Evolutionary conservation across 2,888 invertebrate genomes (phyloP).

Genomic region (Xestia ashworthii): DNA sequence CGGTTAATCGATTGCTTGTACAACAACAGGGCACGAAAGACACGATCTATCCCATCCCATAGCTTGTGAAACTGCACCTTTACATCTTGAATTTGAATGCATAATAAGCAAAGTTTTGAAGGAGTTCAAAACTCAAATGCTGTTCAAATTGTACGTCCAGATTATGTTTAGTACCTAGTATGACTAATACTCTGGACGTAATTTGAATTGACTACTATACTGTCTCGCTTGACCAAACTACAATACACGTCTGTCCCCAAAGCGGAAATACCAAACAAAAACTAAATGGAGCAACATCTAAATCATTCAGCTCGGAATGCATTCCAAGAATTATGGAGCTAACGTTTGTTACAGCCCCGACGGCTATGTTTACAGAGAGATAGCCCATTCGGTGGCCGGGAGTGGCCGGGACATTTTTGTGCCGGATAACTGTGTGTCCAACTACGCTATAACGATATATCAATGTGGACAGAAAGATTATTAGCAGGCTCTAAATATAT

Average conservation of each 20-base stretch:
- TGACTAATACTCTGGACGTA: background rate
- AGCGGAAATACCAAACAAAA: conserved; percentile 41
- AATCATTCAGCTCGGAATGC: conserved; percentile 57
- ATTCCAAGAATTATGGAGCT: conserved; percentile 47
- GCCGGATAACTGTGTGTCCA: conserved; percentile 2
- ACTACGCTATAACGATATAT: background rate
- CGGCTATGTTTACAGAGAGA: conserved; percentile 32
- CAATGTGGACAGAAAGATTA: conserved; percentile 21
- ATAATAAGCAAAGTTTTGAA: no score
- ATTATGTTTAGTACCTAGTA: background rate
- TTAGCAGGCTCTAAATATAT: conserved; percentile 1
- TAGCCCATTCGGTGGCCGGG: conserved; percentile 14
- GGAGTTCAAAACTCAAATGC: no score
- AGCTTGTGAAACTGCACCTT: background rate
- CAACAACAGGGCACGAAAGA: background rate
- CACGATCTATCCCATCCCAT: background rate
- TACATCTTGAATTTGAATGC: background rate
- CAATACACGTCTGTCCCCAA: background rate
- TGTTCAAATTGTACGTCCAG: no score
- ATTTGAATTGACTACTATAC: background rate
- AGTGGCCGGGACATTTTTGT: background rate
- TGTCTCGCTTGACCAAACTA: no score
- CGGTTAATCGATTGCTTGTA: background rate
- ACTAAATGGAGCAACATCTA: conserved; percentile 37
- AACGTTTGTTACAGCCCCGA: conserved; percentile 20